Evolutionary conservation across 2,888 invertebrate species (phyloP).

Genomic region (Caenorhabditis japonica): DNA sequence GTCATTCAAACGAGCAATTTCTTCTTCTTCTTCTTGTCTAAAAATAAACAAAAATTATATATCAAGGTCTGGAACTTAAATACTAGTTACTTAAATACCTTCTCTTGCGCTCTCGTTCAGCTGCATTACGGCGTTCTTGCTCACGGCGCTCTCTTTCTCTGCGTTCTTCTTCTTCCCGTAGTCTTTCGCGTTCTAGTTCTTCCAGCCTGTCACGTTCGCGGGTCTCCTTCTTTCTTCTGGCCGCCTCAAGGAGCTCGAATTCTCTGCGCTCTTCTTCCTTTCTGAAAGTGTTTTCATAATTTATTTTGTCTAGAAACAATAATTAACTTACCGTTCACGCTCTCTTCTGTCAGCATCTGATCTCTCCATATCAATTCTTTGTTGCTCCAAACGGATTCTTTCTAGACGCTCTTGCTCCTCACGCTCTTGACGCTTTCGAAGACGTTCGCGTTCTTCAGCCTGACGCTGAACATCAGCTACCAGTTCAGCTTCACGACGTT

Average conservation of each 20-base stretch:
- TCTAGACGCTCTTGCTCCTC: constrained; percentile 73
- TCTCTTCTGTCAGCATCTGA: constrained; percentile 64
- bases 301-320: background rate
- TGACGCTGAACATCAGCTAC: constrained; percentile 66
- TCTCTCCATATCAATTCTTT: constrained; percentile 71
- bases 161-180: constrained; percentile 71
- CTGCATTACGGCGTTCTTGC: constrained; percentile 65
- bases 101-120: constrained; percentile 69
- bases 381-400: constrained; percentile 71
- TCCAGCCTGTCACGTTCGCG: constrained; percentile 60
- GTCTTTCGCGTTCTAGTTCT: constrained; percentile 68
- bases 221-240: constrained; percentile 63
- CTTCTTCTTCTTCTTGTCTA: constrained; percentile 69
- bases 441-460: constrained; percentile 70
- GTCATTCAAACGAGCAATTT: constrained; percentile 65
- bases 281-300: constrained; percentile 25
- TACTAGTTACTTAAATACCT: constrained; percentile 24
- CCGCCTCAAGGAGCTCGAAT: constrained; percentile 71
- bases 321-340: constrained; percentile 45
- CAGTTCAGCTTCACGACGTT: constrained; percentile 67
- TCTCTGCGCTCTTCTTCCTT: constrained; percentile 67
- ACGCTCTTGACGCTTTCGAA: constrained; percentile 62
- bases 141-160: constrained; percentile 70
- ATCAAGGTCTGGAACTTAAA: background rate
- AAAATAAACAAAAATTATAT: constrained; percentile 1